A percentile compares a stretch with the other conserved stretches of the same genome.
These are phyloP conservation scores for Magallana gigas DNA, from an alignment of 1,140 invertebrate genomes.

Conservation along the genomic window DNA sequence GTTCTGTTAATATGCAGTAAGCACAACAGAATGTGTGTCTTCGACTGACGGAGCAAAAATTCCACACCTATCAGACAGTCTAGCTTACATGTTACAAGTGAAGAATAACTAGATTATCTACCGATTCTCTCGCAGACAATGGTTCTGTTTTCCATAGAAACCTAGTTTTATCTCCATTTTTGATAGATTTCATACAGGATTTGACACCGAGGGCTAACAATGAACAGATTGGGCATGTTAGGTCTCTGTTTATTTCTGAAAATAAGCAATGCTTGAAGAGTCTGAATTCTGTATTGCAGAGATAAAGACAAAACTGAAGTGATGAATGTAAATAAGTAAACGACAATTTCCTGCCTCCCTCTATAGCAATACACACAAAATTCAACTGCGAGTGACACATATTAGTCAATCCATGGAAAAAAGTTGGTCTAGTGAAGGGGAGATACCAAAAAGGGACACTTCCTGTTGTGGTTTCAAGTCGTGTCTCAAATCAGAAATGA, in stretches of 20 bases:
- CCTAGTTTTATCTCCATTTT: neutral
- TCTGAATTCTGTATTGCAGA: slow-evolving; percentile 8
- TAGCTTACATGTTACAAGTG: neutral
- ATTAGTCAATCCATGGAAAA: neutral
- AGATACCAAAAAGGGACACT: neutral
- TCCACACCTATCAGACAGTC: neutral
- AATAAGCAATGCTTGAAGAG: slow-evolving; percentile 5
- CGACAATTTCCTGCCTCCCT: slow-evolving; percentile 32
- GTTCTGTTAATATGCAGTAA: neutral
- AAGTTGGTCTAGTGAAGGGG: neutral
- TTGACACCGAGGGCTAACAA: neutral
- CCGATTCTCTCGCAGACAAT: neutral
- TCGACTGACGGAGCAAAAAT: neutral
- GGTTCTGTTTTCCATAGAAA: neutral
- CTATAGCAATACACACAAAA: slow-evolving; percentile 27
- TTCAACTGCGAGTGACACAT: neutral
- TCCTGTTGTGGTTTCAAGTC: slow-evolving; percentile 14
- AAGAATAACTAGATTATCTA: slow-evolving; percentile 3
- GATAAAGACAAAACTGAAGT: slow-evolving; percentile 21
- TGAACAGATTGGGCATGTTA: slow-evolving; percentile 5
- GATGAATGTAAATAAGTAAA: slow-evolving; percentile 7
- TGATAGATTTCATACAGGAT: neutral
- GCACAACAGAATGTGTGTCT: neutral
- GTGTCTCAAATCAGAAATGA: slow-evolving; percentile 29
- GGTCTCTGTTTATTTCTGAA: slow-evolving; percentile 24